These are phyloP conservation scores for Glomeris maerens DNA, from an alignment of 1,140 invertebrate species.

Conservation along the genomic window DNA sequence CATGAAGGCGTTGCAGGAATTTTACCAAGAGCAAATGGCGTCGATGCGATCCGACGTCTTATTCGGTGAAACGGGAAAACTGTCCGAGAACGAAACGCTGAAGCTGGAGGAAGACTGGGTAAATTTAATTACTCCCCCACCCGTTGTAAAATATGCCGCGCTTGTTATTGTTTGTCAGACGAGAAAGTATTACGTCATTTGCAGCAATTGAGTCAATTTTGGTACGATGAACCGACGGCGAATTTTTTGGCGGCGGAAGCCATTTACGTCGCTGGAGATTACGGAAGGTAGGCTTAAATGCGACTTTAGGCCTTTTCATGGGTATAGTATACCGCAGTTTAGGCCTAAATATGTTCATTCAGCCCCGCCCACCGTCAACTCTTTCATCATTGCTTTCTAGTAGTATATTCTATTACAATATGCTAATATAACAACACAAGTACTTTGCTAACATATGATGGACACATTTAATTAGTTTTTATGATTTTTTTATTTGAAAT, in stretches of 20 bases:
- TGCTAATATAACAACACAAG: background rate
- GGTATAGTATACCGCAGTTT: background rate
- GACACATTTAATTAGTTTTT: too few species aligned
- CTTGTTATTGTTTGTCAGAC: background rate
- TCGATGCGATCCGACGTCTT: constrained; percentile 33
- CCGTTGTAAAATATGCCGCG: background rate
- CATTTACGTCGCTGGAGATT: constrained; percentile 32
- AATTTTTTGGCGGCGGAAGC: constrained; percentile 49
- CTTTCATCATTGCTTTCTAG: too few species aligned
- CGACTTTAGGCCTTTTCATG: constrained; percentile 3
- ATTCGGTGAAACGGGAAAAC: constrained; percentile 27
- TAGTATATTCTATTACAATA: too few species aligned
- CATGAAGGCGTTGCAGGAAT: constrained; percentile 61
- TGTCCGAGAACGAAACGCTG: constrained; percentile 34
- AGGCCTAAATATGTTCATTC: background rate
- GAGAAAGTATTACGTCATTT: too few species aligned
- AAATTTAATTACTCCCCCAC: constrained; percentile 20
- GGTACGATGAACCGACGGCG: constrained; percentile 73
- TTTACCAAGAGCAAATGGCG: constrained; percentile 54
- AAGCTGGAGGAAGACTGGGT: constrained; percentile 74
- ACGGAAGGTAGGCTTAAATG: constrained; percentile 33
- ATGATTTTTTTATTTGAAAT: too few species aligned
- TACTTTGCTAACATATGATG: too few species aligned
- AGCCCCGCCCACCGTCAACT: background rate
- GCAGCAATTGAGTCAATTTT: constrained; percentile 93